Evolutionary conservation across 1,140 invertebrate genomes (phyloP), one percentile per base, ranked within the genome.

Genomic region (Nasonia longicornis): DNA sequence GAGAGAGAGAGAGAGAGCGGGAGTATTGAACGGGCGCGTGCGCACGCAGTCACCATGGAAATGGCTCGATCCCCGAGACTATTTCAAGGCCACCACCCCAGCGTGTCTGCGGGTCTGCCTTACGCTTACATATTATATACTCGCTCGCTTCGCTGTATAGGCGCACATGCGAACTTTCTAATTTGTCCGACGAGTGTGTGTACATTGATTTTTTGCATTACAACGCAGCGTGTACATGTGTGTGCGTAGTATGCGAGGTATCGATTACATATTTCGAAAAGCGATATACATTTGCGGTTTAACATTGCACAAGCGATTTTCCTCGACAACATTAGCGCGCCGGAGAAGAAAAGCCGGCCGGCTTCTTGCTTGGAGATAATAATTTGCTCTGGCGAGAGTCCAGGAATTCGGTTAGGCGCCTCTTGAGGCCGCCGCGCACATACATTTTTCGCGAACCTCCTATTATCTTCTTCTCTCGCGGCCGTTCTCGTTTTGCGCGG

Each of bases 391-490:
- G 79, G 83, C 83, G 63, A 38, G 75, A 66, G 79, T 82, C 83
- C 83, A 81, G 77, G 83, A 84, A 84, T 84, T 81, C 77, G 83
- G 79, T 80, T 77, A 84, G 76, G 64, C 79, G 73, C 67, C 74
- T 72, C 75, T 74, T 29, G 74, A 73, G 58, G 52, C 80, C 75
- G 31, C 31, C 31, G 31, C 31, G 31, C 31, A 42, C 38, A 42
- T 42, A 70, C 80, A 81, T 81, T 81, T 81, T 81, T 81, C 75
- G 74, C 80, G 42, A 81, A 81, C 80, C 80, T 48, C 58, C 35
- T 38, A 73, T 81, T 72, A 72, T 72, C 75, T 72, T 69, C 45
- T 72, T 77, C 80, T 66, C 52, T 72, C 35, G 4, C 45, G 38
- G 3, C 45, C 29, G 10, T 48, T 20, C 31, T 52, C 64, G 71